Conservation (phyloP, 2,888 invertebrate genomes). For the Antheraea yamamai region DNA sequence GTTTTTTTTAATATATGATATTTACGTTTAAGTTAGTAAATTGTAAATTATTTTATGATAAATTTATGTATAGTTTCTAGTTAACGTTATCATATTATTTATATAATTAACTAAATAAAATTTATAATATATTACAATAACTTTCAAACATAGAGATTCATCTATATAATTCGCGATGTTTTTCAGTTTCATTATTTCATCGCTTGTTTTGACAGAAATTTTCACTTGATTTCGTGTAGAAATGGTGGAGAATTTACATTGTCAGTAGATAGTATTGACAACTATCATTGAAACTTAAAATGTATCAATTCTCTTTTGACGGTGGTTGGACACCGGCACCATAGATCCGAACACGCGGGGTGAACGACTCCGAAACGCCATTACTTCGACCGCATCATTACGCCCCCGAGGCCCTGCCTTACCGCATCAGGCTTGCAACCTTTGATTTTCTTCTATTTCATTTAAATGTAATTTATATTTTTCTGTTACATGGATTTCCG, state of each 20-base stretch:
- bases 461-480: constrained; percentile 23
- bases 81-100: neutral
- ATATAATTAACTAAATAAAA: neutral
- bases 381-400: constrained; percentile 71
- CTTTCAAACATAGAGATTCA: neutral
- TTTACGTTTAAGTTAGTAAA: too few relatives aligned
- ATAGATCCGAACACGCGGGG: constrained; percentile 41
- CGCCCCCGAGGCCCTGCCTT: constrained; percentile 36
- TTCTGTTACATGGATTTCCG: constrained; percentile 13
- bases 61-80: too few relatives aligned
- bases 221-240: neutral
- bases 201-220: neutral
- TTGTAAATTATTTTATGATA: too few relatives aligned
- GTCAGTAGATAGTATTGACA: neutral
- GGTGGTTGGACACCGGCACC: neutral
- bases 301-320: constrained; percentile 5
- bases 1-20: too few relatives aligned
- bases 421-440: constrained; percentile 40
- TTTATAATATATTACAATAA: neutral
- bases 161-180: neutral
- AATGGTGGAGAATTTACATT: neutral
- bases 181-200: neutral
- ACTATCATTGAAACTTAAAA: neutral
- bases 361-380: constrained; percentile 63
- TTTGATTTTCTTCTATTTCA: constrained; percentile 25